Base-by-base conservation (phyloP, 2,797 vertebrate species). In the Alca torda region DNA sequence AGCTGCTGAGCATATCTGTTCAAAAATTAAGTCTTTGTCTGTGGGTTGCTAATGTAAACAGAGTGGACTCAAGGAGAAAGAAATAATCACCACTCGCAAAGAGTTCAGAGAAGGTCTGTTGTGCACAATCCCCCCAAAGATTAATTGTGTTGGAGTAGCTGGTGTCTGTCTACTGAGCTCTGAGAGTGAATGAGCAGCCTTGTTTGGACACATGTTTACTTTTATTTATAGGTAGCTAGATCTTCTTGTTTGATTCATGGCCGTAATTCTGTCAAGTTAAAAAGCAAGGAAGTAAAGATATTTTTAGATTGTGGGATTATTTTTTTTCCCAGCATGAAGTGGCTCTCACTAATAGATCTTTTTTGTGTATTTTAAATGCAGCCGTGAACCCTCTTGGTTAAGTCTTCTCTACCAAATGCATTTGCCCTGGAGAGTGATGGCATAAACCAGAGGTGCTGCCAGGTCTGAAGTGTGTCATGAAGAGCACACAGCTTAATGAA, bases 1-100 rank as follows among this genome's bases (percentile, higher is more conserved):
- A 95, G 93, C 54, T 88, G 35, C 51, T 54, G 59, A 93, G 56
- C 31, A 25, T 90, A 90, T 94, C 76, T 82, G 43, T 53, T 93
- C 16, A 74, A 94, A 95, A 95, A 65, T 41, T 88, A 89, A 87
- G 70, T 61, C 68, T 95, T 94, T 95, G 81, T 87, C 65, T 88
- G 65, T 45, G 30, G 39, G 56, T 69, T 81, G 63, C 51, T 95
- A 83, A 93, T 45, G 56, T 87, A 93, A 95, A 93, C 53, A 95
- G 35, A 67, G 43, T 48, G 33, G 60, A 41, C 67, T 75, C 59
- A 59, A 70, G 72, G 45, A 90, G 57, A 79, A 50, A 63, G 60
- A 48, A 80, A 67, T 43, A 84, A 64, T 72, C 64, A 87, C 37
- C 46, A 45, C 46, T 90, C 48, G 37, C 70, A 86, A 87, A 82